Base-by-base conservation (phyloP, 2,113 vertebrate species). In the Hippocampus guttulatus region DNA sequence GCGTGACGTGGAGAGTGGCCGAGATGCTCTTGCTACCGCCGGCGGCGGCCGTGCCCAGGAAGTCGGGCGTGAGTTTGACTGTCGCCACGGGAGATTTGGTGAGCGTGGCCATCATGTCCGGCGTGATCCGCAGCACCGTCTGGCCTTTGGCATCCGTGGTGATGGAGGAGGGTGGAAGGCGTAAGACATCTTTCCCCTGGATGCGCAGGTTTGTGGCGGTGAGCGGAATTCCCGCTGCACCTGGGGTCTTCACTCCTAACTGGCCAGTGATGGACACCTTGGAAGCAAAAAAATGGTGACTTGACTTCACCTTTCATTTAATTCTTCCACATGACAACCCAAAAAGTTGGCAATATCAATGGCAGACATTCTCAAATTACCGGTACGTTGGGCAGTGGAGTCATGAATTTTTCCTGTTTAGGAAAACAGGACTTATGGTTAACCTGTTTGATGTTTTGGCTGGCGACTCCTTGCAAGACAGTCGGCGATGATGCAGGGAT, bases 101-200 rank as follows among this genome's bases (percentile, higher is more conserved):
- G 54, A 99, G 88, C 0, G 97, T 98, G 27, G 97, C 97, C 96
- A 98, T 98, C 97, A 99, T 98, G 91, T 99, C 97, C 0, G 97
- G 97, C 3, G 97, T 98, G 85, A 99, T 98, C 10, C 97, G 93
- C 73, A 99, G 89, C 76, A 98, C 96, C 0, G 97, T 98, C 90
- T 99, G 97, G 5, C 96, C 96, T 85, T 98, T 98, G 0, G 96
- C 92, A 0, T 98, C 96, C 0, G 96, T 98, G 79, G 96, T 98
- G 90, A 99, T 98, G 69, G 97, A 98, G 27, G 96, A 98, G 0
- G 96, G 94, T 0, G 96, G 95, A 5, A 99, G 93, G 3, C 95
- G 96, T 16, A 98, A 75, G 2, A 99, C 96, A 0, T 99, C 97
- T 86, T 99, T 99, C 1, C 96, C 95, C 65, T 98, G 96, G 88